A percentile compares a stretch with the other conserved stretches of the same genome.
These are phyloP conservation scores for Smittia sp. DNA, from an alignment of 2,888 invertebrate species.

Conservation along the genomic window DNA sequence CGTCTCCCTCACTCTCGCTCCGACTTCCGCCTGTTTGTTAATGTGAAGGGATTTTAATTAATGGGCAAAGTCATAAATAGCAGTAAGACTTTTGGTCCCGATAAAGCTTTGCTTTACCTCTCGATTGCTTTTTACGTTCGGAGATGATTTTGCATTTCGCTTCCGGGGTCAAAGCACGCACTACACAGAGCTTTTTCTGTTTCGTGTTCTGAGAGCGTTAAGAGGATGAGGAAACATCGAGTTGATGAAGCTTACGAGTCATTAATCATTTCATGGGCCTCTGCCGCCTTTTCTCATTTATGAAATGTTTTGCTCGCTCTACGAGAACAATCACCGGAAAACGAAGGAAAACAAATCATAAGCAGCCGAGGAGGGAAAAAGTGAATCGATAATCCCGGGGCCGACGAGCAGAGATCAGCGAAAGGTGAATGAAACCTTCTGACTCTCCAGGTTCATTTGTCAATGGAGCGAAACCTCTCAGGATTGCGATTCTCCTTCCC, in stretches of 20 bases:
- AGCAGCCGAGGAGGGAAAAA: background rate
- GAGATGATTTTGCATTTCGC: background rate
- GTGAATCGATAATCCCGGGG: background rate
- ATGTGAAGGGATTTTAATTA: background rate
- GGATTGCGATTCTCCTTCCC: too few species aligned
- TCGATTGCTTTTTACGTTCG: too few species aligned
- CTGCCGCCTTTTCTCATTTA: too few species aligned
- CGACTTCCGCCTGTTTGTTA: background rate
- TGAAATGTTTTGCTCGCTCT: background rate
- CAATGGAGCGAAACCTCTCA: too few species aligned
- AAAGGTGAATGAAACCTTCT: background rate
- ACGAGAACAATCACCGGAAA: background rate
- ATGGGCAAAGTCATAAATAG: too few species aligned
- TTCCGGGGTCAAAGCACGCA: constrained; percentile 2
- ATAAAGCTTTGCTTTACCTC: too few species aligned
- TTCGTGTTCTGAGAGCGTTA: too few species aligned
- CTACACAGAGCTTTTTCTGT: background rate
- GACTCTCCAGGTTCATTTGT: too few species aligned
- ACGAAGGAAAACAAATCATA: background rate
- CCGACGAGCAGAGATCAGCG: background rate
- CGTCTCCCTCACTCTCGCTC: background rate
- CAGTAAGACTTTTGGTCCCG: too few species aligned
- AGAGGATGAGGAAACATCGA: background rate
- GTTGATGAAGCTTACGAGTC: background rate
- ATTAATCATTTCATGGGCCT: background rate